Evolutionary conservation across 2,888 invertebrate species (phyloP).

Genomic region (Agriopis leucophaearia): DNA sequence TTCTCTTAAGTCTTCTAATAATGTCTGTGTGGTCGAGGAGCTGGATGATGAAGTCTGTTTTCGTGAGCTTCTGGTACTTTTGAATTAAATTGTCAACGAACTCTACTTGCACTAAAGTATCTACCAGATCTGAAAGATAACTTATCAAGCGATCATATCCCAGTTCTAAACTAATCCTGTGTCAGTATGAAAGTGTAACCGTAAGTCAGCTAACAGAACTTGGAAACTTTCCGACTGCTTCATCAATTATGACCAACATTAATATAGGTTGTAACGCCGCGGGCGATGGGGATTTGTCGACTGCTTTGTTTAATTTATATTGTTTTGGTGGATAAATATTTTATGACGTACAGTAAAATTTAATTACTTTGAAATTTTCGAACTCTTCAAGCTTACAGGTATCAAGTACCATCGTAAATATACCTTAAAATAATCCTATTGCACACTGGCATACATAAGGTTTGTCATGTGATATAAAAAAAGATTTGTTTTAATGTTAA

Average conservation of each 20-base stretch:
- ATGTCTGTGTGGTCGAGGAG: no score
- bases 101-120: background rate
- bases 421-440: background rate
- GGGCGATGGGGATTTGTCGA: constrained; percentile 45
- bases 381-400: background rate
- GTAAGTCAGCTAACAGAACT: constrained; percentile 58
- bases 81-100: no score
- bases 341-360: constrained; percentile 7
- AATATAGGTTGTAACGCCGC: constrained; percentile 49
- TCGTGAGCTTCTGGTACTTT: no score
- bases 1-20: no score
- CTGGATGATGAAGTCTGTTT: no score
- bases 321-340: constrained; percentile 28
- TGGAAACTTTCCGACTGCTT: constrained; percentile 46
- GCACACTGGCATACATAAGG: no score
- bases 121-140: constrained; percentile 5
- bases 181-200: constrained; percentile 53
- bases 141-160: constrained; percentile 8
- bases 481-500: no score
- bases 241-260: constrained; percentile 54
- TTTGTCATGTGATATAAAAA: no score
- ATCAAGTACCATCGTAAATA: background rate
- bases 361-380: constrained; percentile 2
- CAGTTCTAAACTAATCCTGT: constrained; percentile 49
- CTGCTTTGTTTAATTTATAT: constrained; percentile 33